Evolutionary conservation across 2,797 vertebrate genomes (phyloP).

Genomic region (Scomberomorus guttatus): DNA sequence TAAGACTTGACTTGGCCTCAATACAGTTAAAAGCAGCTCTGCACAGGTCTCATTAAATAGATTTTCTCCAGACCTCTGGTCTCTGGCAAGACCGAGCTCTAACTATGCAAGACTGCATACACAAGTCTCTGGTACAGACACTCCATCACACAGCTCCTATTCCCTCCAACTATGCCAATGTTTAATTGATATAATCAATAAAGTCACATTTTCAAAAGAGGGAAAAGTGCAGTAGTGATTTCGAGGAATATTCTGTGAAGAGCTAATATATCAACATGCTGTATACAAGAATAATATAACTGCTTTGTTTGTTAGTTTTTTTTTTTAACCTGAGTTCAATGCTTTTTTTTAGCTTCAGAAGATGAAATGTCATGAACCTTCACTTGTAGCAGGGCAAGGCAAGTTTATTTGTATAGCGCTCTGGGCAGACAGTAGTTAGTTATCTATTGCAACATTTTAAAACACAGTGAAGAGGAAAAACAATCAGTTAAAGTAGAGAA

Average conservation of each 20-base stretch:
- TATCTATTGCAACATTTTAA: background rate
- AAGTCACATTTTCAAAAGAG: constrained; percentile 5
- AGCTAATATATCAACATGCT: background rate
- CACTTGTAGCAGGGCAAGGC: background rate
- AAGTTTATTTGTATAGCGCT: background rate
- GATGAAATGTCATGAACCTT: background rate
- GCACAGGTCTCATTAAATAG: background rate
- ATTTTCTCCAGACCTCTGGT: background rate
- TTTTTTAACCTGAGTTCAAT: background rate
- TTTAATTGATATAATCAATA: constrained; percentile 23
- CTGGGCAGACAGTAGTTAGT: background rate
- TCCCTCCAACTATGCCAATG: background rate
- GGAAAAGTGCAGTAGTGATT: background rate
- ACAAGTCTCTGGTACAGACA: too few relatives aligned
- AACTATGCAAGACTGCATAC: too few relatives aligned
- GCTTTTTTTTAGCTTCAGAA: background rate
- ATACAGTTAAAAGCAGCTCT: too few relatives aligned
- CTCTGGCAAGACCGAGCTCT: too few relatives aligned
- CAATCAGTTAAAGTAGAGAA: too few relatives aligned
- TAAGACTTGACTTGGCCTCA: too few relatives aligned
- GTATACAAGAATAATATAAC: background rate
- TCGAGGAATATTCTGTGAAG: background rate
- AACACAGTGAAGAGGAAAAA: background rate
- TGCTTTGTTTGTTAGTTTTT: background rate
- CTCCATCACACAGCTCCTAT: too few relatives aligned